Base-by-base conservation (phyloP, 2,113 vertebrate genomes). In the Procapra przewalskii region DNA sequence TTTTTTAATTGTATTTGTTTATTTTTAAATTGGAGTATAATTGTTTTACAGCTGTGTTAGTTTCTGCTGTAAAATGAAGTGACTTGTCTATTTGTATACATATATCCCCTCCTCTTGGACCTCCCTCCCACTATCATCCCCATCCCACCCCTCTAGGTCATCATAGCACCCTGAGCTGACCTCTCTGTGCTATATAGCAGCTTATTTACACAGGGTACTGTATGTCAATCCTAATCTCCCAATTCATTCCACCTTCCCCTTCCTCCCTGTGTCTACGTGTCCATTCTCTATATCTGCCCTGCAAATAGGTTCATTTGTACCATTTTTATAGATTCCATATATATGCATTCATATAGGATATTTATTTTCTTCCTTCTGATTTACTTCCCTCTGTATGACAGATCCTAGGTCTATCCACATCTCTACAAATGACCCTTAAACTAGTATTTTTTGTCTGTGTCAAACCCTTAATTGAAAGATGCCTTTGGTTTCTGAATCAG, bases 401-500 rank as follows among this genome's bases (percentile, higher is more conserved):
- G 36, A 77, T 77, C 40, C 71, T 77, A 43, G 71, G 23, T 77
- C 23, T 23, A 14, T 25, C 71, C 71, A 7, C 36, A 77, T 14
- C 5, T 77, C 36, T 27, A 77, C 23, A 77, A 77, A 27, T 77
- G 21, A 77, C 23, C 36, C 36, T 77, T 33, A 91, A 59, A 60
- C 9, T 31, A 45, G 75, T n/a, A 85, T 96, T 80, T 93, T 27
- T 81, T 52, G 40, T n/a, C 36, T 40, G 31, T 77, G 29, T 64
- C 79, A 84, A 86, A 19, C 40, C 50, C 17, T 84, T 80, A 45
- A n/a, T 62, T 89, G 60, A 93, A 91, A 90, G 67, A 45, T 86
- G 33, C 5, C 52, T 85, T 75, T 36, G 40, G n/a, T 59, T 67
- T 67, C 54, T 55, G 62, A 52, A 19, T 92, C 43, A 40, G 79